Percentiles rank a stretch among this genome's conserved stretches.
Conservation (phyloP, 2,888 invertebrate genomes). For the Patella depressa region DNA sequence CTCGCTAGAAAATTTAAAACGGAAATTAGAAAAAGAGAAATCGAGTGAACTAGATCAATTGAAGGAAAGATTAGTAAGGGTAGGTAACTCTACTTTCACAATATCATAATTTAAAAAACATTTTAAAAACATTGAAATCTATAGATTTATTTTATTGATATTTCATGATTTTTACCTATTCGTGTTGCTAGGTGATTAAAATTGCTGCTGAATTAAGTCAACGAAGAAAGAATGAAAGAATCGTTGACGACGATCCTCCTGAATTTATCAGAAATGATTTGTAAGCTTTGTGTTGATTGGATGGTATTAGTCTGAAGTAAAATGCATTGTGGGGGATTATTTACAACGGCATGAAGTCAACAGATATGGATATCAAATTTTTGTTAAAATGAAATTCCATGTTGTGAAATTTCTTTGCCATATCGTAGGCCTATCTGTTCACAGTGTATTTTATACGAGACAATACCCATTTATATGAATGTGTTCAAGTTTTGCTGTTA, state of each 20-base stretch:
- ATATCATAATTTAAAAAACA: not conserved
- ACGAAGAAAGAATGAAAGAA: constrained; percentile 3
- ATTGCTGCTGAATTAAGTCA: constrained; percentile 5
- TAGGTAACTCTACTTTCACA: constrained; percentile 30
- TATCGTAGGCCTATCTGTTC: too few relatives aligned
- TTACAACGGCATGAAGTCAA: too few relatives aligned
- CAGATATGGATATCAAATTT: too few relatives aligned
- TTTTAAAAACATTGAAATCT: not conserved
- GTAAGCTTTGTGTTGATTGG: not conserved
- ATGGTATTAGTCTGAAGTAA: too few relatives aligned
- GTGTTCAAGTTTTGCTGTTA: too few relatives aligned
- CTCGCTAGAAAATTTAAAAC: constrained; percentile 52
- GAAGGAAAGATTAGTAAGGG: constrained; percentile 64
- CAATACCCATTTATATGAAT: too few relatives aligned
- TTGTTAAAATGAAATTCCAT: too few relatives aligned
- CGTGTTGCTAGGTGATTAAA: not conserved
- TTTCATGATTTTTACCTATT: too few relatives aligned
- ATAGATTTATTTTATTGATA: not conserved
- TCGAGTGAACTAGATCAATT: constrained; percentile 60
- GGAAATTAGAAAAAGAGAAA: constrained; percentile 62
- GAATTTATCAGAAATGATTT: constrained; percentile 13
- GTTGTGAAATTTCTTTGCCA: too few relatives aligned
- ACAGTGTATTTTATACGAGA: too few relatives aligned
- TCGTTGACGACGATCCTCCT: not conserved
- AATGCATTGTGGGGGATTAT: too few relatives aligned